Conservation (phyloP, 2,797 vertebrate species). For the Gallirallus australis region DNA sequence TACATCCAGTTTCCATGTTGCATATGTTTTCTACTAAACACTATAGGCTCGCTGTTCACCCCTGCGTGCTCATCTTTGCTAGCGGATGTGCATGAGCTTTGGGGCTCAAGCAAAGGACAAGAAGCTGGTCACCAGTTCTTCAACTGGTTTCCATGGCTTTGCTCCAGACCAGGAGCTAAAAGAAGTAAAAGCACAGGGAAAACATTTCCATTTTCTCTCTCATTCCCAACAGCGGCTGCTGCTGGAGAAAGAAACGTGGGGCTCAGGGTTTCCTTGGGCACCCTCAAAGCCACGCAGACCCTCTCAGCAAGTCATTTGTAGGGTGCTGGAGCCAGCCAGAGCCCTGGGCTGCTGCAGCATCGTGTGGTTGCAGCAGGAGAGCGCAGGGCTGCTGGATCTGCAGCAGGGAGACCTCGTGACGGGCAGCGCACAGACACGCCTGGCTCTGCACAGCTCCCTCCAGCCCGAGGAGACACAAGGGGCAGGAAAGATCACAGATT, state of each 20-base stretch:
- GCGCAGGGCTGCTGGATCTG: background rate
- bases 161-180: background rate
- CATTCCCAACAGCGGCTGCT: background rate
- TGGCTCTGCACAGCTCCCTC: background rate
- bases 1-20: conserved; percentile 27
- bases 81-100: background rate
- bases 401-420: background rate
- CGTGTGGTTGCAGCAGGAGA: fast-evolving
- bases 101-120: background rate
- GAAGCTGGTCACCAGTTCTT: background rate
- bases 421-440: background rate
- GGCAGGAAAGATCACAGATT: fast-evolving
- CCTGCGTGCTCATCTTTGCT: background rate
- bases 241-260: background rate
- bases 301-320: background rate
- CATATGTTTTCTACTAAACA: background rate
- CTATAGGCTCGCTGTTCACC: background rate
- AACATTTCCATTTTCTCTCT: background rate
- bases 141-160: background rate
- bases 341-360: background rate
- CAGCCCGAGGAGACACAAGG: background rate
- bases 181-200: background rate
- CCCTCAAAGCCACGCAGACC: background rate
- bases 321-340: background rate
- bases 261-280: background rate